Conservation (phyloP, 2,797 vertebrate species). For the Acanthiza pusilla region DNA sequence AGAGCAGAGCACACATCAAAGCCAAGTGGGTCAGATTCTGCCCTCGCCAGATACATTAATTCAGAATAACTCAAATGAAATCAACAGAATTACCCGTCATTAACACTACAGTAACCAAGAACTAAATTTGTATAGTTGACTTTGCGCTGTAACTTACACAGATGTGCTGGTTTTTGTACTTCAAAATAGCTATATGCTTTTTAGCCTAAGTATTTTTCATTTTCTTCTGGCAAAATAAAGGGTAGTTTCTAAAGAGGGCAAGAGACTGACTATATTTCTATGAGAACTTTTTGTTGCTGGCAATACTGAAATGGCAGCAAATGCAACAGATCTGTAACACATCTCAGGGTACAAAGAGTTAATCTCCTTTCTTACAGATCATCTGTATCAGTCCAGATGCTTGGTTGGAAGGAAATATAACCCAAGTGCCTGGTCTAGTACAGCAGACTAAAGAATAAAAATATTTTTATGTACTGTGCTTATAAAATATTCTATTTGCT, state of each 20-base stretch:
- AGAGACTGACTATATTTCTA: background rate
- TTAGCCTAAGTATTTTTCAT: background rate
- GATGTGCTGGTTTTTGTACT: background rate
- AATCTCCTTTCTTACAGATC: constrained; percentile 50
- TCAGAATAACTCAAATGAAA: constrained; percentile 24
- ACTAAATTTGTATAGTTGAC: background rate
- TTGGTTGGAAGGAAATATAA: constrained; percentile 41
- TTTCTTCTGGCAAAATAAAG: background rate
- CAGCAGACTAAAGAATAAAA: constrained; percentile 34
- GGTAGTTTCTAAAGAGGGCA: background rate
- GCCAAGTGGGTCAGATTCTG: constrained; percentile 23
- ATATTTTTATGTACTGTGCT: constrained; percentile 31
- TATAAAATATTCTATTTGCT: constrained; percentile 55
- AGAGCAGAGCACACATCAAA: constrained; percentile 59
- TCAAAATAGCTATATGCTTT: background rate
- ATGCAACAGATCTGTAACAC: constrained; percentile 15
- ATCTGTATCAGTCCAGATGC: constrained; percentile 56
- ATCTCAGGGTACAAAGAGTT: constrained; percentile 41
- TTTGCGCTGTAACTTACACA: background rate
- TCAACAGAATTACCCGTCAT: constrained; percentile 19
- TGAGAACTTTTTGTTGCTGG: background rate
- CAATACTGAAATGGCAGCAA: background rate
- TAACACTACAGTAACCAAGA: constrained; percentile 6
- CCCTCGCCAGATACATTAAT: constrained; percentile 1
- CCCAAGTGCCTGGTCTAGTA: constrained; percentile 16